phyloP scores from a whole-genome alignment of 2,888 invertebrate species.

The Leucophenga maculata region DNA sequence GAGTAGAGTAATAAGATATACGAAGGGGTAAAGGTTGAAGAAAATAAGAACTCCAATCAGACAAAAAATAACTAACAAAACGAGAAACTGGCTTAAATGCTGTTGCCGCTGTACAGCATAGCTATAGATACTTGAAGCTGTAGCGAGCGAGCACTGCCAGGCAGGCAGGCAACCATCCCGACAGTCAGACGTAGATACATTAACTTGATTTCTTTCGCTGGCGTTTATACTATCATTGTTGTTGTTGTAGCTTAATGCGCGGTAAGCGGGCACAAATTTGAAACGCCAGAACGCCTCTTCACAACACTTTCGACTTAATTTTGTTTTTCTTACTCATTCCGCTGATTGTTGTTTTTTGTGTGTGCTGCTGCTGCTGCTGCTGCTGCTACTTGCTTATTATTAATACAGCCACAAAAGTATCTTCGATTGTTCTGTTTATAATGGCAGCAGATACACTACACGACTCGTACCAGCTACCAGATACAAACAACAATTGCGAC shows the following conservation, averaged over 20 bases:
- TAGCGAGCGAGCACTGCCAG: no score
- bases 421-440: neutral
- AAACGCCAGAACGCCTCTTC: conserved; percentile 70
- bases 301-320: conserved; percentile 61
- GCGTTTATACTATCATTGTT: conserved; percentile 9
- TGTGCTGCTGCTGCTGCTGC: conserved; percentile 41
- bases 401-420: conserved; percentile 38
- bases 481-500: conserved; percentile 17
- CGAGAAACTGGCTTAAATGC: conserved; percentile 26
- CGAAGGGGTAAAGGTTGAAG: neutral
- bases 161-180: neutral
- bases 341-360: neutral
- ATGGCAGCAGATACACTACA: neutral
- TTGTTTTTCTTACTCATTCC: conserved; percentile 27
- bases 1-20: conserved; percentile 18
- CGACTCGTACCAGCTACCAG: conserved; percentile 30
- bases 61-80: conserved; percentile 19
- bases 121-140: neutral
- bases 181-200: conserved; percentile 6
- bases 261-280: conserved; percentile 54
- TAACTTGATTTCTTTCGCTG: conserved; percentile 13
- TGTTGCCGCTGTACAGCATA: neutral
- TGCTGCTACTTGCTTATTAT: conserved; percentile 62
- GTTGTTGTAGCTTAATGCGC: neutral
- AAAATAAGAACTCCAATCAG: conserved; percentile 4